Conservation (phyloP, 2,888 invertebrate genomes). For the Gortyna flavago region DNA sequence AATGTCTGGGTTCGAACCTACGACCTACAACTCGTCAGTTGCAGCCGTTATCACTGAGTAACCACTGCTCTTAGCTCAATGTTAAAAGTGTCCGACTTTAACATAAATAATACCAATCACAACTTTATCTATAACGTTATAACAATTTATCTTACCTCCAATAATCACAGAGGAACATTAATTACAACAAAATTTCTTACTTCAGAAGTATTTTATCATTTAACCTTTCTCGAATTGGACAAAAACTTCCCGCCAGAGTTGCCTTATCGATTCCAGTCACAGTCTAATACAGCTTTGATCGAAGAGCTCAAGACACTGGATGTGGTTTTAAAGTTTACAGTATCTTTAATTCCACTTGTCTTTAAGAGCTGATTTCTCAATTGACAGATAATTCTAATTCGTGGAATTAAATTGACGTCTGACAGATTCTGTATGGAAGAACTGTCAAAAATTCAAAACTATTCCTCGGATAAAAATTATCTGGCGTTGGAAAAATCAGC, state of each 20-base stretch:
- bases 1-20: neutral
- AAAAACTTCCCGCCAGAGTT: constrained; percentile 80
- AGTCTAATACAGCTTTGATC: constrained; percentile 61
- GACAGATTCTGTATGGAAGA: too few species aligned
- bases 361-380: too few species aligned
- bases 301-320: constrained; percentile 30
- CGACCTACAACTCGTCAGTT: neutral
- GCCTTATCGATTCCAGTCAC: constrained; percentile 83
- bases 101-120: constrained; percentile 32
- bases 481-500: too few species aligned
- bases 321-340: neutral
- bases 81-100: neutral
- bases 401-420: too few species aligned
- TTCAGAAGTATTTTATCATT: constrained; percentile 80
- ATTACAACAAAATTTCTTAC: constrained; percentile 69
- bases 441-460: too few species aligned
- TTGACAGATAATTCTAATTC: too few species aligned
- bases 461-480: too few species aligned
- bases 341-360: too few species aligned
- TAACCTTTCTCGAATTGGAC: constrained; percentile 81
- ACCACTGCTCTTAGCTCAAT: too few species aligned
- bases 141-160: constrained; percentile 61
- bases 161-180: constrained; percentile 65
- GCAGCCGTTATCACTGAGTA: too few species aligned
- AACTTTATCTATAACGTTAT: constrained; percentile 41